A percentile compares a stretch with the other conserved stretches of the same genome.
phyloP scores from a whole-genome alignment of 1,140 invertebrate species.

The Lasaia peninsularis region DNA sequence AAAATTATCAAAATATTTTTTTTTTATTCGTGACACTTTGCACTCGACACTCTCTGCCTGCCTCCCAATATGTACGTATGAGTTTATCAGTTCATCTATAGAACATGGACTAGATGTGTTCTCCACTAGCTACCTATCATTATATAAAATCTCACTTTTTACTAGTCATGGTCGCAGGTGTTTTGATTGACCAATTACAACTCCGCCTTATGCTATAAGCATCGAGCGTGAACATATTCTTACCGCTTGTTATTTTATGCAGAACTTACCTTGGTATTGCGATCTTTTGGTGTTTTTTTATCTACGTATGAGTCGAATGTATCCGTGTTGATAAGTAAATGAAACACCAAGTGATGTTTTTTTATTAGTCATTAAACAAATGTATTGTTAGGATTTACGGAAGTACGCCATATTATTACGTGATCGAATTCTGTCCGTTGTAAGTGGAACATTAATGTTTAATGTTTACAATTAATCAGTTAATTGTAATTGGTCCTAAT shows the following conservation, averaged over 20 bases:
- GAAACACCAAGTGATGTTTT: constrained; percentile 14
- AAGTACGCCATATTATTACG: constrained; percentile 1
- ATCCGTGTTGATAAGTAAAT: constrained; percentile 18
- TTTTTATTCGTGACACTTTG: too few relatives aligned
- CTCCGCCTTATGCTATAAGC: too few relatives aligned
- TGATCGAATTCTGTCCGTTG: constrained; percentile 1
- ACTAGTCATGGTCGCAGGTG: too few relatives aligned
- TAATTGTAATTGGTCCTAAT: neutral
- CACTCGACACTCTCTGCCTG: too few relatives aligned
- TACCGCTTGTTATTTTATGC: neutral
- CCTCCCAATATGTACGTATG: too few relatives aligned
- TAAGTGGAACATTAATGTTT: constrained; percentile 4
- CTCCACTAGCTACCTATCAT: too few relatives aligned
- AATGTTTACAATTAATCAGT: constrained; percentile 7
- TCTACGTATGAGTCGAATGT: neutral
- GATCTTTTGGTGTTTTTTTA: neutral
- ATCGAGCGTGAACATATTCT: too few relatives aligned
- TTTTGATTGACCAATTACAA: too few relatives aligned
- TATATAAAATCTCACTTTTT: too few relatives aligned
- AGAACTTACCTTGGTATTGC: neutral
- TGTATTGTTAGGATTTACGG: neutral
- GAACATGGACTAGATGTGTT: too few relatives aligned
- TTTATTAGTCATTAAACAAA: constrained; percentile 14
- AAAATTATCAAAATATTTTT: too few relatives aligned
- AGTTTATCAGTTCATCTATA: too few relatives aligned